These are phyloP conservation scores for Cydia fagiglandana DNA, from an alignment of 1,140 invertebrate species.

Conservation along the genomic window DNA sequence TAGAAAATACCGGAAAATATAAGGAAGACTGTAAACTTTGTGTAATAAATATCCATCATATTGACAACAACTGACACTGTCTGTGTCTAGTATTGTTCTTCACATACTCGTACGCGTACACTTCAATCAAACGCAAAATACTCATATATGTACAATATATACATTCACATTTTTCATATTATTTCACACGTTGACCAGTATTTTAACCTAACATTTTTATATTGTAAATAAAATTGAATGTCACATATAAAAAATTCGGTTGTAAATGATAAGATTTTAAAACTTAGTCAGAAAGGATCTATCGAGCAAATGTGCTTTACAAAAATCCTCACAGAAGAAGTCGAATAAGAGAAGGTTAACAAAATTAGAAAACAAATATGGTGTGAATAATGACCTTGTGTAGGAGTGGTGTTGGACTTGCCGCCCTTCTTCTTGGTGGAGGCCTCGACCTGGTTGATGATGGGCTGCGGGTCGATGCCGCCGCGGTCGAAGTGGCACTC, in stretches of 20 bases:
- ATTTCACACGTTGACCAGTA: too few species aligned
- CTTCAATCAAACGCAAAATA: too few species aligned
- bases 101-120: background rate
- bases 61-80: background rate
- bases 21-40: background rate
- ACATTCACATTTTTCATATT: too few species aligned
- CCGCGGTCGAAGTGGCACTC: constrained; percentile 98
- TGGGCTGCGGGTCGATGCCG: constrained; percentile 96
- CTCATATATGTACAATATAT: too few species aligned
- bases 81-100: background rate
- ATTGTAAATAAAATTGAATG: too few species aligned
- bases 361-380: background rate
- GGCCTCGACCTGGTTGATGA: constrained; percentile 95
- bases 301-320: too few species aligned
- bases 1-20: too few species aligned
- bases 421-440: constrained; percentile 92
- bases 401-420: constrained; percentile 91
- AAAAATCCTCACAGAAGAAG: too few species aligned
- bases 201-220: too few species aligned
- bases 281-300: background rate
- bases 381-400: constrained; percentile 82
- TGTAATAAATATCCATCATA: background rate
- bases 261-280: background rate
- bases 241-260: background rate
- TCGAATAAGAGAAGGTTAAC: too few species aligned